Conservation (phyloP, 35 echinoderm and acorn worm genomes). For the Heliocidaris tuberculata region DNA sequence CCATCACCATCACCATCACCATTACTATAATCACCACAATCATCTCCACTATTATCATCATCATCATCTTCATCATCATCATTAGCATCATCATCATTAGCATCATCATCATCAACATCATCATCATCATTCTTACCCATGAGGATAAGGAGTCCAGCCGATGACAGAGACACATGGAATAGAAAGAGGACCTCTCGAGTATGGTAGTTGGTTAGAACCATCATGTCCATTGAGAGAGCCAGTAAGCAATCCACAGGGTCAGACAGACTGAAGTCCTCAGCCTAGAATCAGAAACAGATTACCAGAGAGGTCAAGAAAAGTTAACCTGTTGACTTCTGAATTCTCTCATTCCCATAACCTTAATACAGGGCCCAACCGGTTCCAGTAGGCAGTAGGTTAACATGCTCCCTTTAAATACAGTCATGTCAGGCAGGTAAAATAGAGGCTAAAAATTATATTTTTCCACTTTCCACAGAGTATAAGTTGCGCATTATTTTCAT, state of each 20-base stretch:
- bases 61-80: neutral
- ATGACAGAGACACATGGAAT: conserved; percentile 87
- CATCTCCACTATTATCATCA: neutral
- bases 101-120: neutral
- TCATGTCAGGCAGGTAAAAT: too few species aligned
- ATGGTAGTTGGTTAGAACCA: conserved; percentile 62
- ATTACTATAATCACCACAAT: neutral
- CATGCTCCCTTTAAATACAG: too few species aligned
- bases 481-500: too few species aligned
- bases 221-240: conserved; percentile 80
- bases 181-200: conserved; percentile 70
- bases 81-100: neutral
- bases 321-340: too few species aligned
- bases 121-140: conserved; percentile 59
- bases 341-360: too few species aligned
- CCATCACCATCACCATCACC: neutral
- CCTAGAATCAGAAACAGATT: conserved; percentile 49
- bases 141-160: conserved; percentile 82
- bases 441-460: too few species aligned
- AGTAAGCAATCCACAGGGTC: conserved; percentile 80
- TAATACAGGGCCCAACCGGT: too few species aligned
- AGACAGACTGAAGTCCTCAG: conserved; percentile 80
- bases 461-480: too few species aligned
- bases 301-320: neutral
- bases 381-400: too few species aligned